phyloP scores from a whole-genome alignment of 2,888 invertebrate genomes.

The Dolichopus griseipennis region DNA sequence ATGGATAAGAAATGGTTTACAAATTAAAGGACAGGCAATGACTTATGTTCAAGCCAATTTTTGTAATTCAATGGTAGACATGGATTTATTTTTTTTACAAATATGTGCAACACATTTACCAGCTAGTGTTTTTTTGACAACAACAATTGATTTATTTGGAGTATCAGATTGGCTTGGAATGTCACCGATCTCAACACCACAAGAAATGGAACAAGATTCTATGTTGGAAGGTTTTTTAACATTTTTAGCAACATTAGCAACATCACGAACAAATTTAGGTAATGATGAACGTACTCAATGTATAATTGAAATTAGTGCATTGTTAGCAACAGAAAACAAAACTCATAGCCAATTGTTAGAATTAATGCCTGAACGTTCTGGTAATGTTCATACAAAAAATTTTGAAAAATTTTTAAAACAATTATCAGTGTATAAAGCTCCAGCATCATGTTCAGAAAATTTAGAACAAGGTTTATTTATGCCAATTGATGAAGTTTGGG shows the following conservation, averaged over 20 bases:
- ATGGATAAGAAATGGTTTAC: constrained; percentile 95
- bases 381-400: constrained; percentile 80
- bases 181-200: constrained; percentile 57
- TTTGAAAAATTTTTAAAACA: constrained; percentile 79
- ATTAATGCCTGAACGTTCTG: constrained; percentile 90
- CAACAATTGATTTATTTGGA: constrained; percentile 86
- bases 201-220: constrained; percentile 75
- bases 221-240: constrained; percentile 91
- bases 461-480: constrained; percentile 87
- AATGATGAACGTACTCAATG: constrained; percentile 59
- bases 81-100: constrained; percentile 91
- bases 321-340: constrained; percentile 87
- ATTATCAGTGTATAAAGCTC: constrained; percentile 78
- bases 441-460: constrained; percentile 59
- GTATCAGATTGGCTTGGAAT: constrained; percentile 78
- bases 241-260: constrained; percentile 80
- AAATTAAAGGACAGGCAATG: constrained; percentile 98
- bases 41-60: constrained; percentile 98
- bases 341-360: constrained; percentile 94
- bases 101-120: constrained; percentile 83
- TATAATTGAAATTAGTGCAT: constrained; percentile 83
- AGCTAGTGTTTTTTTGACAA: constrained; percentile 74
- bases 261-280: constrained; percentile 72
- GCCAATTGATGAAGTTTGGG: constrained; percentile 82
- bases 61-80: constrained; percentile 97